These are phyloP conservation scores for Procavia capensis DNA, from an alignment of 2,113 vertebrate species.

Conservation along the genomic window DNA sequence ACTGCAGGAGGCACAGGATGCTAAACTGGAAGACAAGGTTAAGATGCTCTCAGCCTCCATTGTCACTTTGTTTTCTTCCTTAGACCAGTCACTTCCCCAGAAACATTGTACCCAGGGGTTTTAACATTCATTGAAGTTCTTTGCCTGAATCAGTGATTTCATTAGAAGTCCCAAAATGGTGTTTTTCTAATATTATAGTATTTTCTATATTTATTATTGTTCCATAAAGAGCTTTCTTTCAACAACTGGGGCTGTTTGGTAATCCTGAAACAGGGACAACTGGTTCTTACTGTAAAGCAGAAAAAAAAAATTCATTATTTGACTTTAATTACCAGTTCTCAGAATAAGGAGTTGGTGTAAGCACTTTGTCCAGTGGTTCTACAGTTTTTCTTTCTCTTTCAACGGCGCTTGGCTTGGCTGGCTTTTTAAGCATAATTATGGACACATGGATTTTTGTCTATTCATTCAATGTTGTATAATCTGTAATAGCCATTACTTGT, in stretches of 20 bases:
- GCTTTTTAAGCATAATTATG: background rate
- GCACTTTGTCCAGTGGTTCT: background rate
- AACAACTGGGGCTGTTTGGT: background rate
- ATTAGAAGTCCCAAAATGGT: background rate
- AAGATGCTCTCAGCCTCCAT: background rate
- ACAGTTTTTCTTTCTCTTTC: background rate
- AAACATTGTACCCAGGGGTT: background rate
- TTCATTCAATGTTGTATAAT: background rate
- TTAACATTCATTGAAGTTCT: background rate
- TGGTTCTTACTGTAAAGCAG: background rate
- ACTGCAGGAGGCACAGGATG: background rate
- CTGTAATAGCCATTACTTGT: background rate
- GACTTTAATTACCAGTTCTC: background rate
- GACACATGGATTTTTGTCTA: background rate
- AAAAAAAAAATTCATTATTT: background rate
- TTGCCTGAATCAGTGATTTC: background rate
- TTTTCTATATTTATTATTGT: background rate
- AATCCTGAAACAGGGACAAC: background rate
- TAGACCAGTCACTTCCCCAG: background rate
- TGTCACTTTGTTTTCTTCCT: background rate
- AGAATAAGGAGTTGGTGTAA: background rate
- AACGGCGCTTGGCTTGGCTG: too few relatives aligned
- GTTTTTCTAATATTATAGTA: background rate
- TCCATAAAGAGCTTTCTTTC: background rate
- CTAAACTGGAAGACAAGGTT: background rate